Base-by-base conservation (phyloP, 2,888 invertebrate species). In the Chymomyza fuscimana region DNA sequence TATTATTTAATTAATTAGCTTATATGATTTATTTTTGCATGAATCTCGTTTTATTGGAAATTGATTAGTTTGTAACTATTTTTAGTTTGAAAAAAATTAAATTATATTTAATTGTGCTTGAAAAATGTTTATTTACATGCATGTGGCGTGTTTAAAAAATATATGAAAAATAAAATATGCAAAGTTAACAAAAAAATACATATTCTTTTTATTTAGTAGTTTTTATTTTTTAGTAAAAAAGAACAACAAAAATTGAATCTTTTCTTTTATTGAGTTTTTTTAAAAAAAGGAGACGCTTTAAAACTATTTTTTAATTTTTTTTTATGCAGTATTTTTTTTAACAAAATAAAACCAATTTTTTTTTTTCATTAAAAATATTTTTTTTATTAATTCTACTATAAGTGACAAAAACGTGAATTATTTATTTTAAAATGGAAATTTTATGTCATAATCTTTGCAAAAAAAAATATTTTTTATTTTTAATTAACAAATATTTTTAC, bases 31-130 rank as follows among this genome's bases (percentile, higher is more conserved):
- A 58, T 54, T 54, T 69, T 62, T 69, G 77, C 82, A 80, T 75
- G 76, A 80, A 80, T 78, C 73, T 80, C 79, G 82, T 87, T 86
- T 86, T 60, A 58, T 54, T 67, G 40, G 6, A 46, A 46, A 46
- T 46, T 46, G 40, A 68, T 70, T 51, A 67, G 56, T 59, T 70
- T 46, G 68, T 65, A 63, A 67, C 64, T 69, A 67, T 65, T 71
- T 66, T 70, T 70, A 74, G 61, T 70, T 70, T 77, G 62, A 68
- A 5, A 46, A 6, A 46, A 10, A 69, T 82, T 73, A 69, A 74
- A 72, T 65, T 79, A 67, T 80, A 70, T 62, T 32, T 72, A 63
- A 72, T 61, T 50, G 22, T 68, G 63, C 70, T 62, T 65, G 56
- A 68, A 63, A 54, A 70, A 73, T 73, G 73, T 70, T 79, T 67